phyloP scores from a whole-genome alignment of 64 coral and sea anemone genomes.

The Porites australiensis region DNA sequence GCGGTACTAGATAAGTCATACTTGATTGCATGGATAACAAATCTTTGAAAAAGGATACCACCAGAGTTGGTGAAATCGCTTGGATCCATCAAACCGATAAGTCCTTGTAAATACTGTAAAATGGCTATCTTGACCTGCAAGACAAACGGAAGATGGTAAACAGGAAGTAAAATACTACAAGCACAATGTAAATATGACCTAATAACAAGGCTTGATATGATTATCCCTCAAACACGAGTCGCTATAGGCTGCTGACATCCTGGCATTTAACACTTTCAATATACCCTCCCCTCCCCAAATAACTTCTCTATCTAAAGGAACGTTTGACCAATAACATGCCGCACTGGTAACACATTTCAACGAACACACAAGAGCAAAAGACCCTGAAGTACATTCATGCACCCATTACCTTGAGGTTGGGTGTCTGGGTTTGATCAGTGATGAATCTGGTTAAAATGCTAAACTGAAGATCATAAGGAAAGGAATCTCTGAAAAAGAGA shows the following conservation, averaged over 20 bases:
- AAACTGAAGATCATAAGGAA: slow-evolving; percentile 98
- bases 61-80: slow-evolving; percentile 98
- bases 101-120: slow-evolving; percentile 94
- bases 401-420: slow-evolving; percentile 89
- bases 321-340: not conserved
- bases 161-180: too few species aligned
- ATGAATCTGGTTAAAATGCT: slow-evolving; percentile 97
- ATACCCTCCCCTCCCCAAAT: not conserved
- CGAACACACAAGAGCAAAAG: not conserved
- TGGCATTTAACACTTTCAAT: not conserved
- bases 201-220: not conserved
- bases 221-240: too few species aligned
- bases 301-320: too few species aligned
- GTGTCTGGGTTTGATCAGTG: slow-evolving; percentile 96
- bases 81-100: slow-evolving; percentile 95
- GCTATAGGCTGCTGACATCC: not conserved
- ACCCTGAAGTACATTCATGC: not conserved
- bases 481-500: slow-evolving; percentile 85
- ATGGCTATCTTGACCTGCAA: slow-evolving; percentile 93
- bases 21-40: not conserved
- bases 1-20: too few species aligned
- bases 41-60: slow-evolving; percentile 79
- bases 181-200: too few species aligned
- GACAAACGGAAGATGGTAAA: not conserved
- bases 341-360: not conserved